Conservation (phyloP, 2,888 invertebrate genomes). For the Galeopsomyia nigrocyanea region DNA sequence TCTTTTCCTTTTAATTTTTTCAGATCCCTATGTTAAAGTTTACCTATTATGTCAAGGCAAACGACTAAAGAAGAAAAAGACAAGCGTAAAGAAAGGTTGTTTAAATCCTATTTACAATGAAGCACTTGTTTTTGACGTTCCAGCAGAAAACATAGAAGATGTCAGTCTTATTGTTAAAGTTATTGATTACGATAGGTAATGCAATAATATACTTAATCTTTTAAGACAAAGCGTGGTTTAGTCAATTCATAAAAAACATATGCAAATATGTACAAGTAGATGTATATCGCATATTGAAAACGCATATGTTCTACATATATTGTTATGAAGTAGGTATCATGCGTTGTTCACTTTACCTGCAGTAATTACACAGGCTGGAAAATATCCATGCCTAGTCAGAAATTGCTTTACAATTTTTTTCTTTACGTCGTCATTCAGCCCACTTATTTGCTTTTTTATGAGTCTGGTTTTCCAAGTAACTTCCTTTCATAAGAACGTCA, state of each 20-base stretch:
- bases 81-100: constrained; percentile 89
- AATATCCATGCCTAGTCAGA: no score
- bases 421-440: no score
- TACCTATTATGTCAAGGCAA: constrained; percentile 89
- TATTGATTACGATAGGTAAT: constrained; percentile 90
- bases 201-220: not conserved
- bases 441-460: no score
- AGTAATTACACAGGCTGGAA: no score
- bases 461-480: no score
- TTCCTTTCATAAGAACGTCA: no score
- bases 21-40: constrained; percentile 96
- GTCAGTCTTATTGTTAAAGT: constrained; percentile 87
- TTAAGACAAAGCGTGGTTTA: no score
- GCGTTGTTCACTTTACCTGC: constrained; percentile 2
- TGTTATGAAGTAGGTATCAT: no score
- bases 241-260: no score
- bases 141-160: constrained; percentile 84
- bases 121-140: constrained; percentile 92
- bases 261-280: not conserved
- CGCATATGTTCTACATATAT: no score
- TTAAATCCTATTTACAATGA: constrained; percentile 94
- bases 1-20: constrained; percentile 41
- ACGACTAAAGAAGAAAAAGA: constrained; percentile 93
- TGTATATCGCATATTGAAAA: not conserved
- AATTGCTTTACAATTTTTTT: no score